These are phyloP conservation scores for Decapterus maruadsi DNA, from an alignment of 2,797 vertebrate genomes.

Conservation along the genomic window DNA sequence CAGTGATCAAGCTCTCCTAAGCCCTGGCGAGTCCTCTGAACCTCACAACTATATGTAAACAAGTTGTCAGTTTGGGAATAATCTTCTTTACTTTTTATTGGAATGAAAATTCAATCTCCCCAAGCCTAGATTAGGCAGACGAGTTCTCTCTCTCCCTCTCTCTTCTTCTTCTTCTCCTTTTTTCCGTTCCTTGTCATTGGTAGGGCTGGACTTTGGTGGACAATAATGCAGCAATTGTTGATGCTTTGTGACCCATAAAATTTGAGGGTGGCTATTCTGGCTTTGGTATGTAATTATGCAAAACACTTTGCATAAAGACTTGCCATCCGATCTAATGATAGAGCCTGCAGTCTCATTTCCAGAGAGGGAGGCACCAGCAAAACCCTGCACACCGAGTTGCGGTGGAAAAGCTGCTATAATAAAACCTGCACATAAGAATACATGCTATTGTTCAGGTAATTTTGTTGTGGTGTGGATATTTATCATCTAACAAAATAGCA, in stretches of 20 bases:
- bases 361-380: slow-evolving; percentile 89
- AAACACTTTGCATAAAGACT: slow-evolving; percentile 99
- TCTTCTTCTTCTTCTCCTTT: slow-evolving; percentile 24
- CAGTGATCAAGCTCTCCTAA: slow-evolving; percentile 44
- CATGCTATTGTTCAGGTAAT: slow-evolving; percentile 69
- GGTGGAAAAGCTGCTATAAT: slow-evolving; percentile 87
- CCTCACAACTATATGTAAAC: slow-evolving; percentile 93
- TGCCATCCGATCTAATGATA: slow-evolving; percentile 99
- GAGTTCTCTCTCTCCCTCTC: slow-evolving; percentile 71
- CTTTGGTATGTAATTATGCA: slow-evolving; percentile 99
- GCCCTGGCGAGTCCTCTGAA: slow-evolving; percentile 86
- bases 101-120: slow-evolving; percentile 91
- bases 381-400: slow-evolving; percentile 86
- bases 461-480: slow-evolving; percentile 67
- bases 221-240: slow-evolving; percentile 99
- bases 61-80: slow-evolving; percentile 91
- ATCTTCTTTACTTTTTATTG: slow-evolving; percentile 92
- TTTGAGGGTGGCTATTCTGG: slow-evolving; percentile 99
- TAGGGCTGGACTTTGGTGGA: slow-evolving; percentile 95
- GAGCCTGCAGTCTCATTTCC: slow-evolving; percentile 94
- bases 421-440: slow-evolving; percentile 86
- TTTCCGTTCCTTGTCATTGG: slow-evolving; percentile 86
- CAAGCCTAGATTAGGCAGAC: slow-evolving; percentile 91
- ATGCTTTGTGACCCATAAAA: slow-evolving; percentile 99
- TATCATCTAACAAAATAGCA: slow-evolving; percentile 45